A percentile compares a stretch with the other conserved stretches of the same genome.
These are phyloP conservation scores for Psephotus haematonotus DNA, from an alignment of 2,113 vertebrate species.

Conservation along the genomic window DNA sequence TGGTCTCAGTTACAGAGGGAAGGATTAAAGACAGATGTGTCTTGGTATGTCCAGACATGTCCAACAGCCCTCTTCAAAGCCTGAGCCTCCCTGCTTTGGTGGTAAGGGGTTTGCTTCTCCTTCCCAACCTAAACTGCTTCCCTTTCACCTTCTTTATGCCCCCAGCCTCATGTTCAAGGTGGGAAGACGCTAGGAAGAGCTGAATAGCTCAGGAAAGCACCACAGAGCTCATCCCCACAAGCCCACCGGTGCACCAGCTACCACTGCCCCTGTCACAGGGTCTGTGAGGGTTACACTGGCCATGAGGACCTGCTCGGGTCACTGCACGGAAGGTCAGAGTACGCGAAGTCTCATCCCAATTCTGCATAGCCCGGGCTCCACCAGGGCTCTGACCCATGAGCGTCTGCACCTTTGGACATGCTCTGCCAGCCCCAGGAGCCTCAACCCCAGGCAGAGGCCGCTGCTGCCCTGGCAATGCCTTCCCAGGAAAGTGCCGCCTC, in stretches of 20 bases:
- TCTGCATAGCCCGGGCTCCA: not conserved
- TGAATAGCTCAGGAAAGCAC: not conserved
- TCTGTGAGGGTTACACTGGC: not conserved
- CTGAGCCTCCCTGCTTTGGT: not conserved
- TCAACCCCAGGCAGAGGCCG: not conserved
- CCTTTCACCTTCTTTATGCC: fast-evolving
- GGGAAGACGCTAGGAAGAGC: not conserved
- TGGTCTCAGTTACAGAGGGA: not conserved
- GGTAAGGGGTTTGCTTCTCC: not conserved
- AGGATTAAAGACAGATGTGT: conserved; percentile 51
- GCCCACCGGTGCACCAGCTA: fast-evolving
- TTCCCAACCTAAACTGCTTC: not conserved
- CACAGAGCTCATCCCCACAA: fast-evolving
- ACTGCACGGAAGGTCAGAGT: not conserved
- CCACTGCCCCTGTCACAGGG: not conserved
- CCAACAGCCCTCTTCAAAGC: not conserved
- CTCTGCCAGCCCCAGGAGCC: not conserved
- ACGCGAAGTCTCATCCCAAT: not conserved
- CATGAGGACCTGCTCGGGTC: fast-evolving
- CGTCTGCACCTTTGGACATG: not conserved
- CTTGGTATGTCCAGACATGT: conserved; percentile 20
- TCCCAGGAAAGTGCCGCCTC: not conserved
- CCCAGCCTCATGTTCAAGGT: fast-evolving
- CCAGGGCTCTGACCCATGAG: not conserved
- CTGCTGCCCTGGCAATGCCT: not conserved